phyloP scores from a whole-genome alignment of 64 coral and sea anemone genomes.

The Stichodactyla helianthus region DNA sequence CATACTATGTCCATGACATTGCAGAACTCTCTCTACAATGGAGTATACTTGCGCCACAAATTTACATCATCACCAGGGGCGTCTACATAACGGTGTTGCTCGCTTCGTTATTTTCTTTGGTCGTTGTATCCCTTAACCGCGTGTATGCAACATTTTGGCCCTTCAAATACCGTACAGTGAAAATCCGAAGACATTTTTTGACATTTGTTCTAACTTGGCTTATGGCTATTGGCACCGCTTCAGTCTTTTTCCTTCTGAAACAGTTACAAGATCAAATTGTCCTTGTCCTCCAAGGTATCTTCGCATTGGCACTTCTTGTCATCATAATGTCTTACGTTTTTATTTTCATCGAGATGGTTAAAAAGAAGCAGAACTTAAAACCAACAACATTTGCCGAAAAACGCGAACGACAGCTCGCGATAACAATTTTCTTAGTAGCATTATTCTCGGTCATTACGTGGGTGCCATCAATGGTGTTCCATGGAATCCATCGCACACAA shows the following conservation, averaged over 20 bases:
- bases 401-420: conserved; percentile 6
- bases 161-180: background rate
- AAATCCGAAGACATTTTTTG: background rate
- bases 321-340: background rate
- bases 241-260: background rate
- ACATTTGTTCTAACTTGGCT: background rate
- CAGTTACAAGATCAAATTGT: background rate
- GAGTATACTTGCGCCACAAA: background rate
- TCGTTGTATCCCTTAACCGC: conserved; percentile 1
- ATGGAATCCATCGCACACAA: background rate
- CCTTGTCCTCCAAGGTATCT: background rate
- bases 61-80: background rate
- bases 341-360: background rate
- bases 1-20: background rate
- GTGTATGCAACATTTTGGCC: background rate
- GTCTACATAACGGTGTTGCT: background rate
- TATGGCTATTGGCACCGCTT: background rate
- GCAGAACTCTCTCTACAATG: background rate
- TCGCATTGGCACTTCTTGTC: background rate
- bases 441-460: background rate
- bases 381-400: background rate
- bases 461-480: background rate
- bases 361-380: background rate
- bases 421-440: conserved; percentile 17
- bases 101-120: background rate